These are phyloP conservation scores for Mola mola DNA, from an alignment of 2,113 vertebrate genomes.

Conservation along the genomic window DNA sequence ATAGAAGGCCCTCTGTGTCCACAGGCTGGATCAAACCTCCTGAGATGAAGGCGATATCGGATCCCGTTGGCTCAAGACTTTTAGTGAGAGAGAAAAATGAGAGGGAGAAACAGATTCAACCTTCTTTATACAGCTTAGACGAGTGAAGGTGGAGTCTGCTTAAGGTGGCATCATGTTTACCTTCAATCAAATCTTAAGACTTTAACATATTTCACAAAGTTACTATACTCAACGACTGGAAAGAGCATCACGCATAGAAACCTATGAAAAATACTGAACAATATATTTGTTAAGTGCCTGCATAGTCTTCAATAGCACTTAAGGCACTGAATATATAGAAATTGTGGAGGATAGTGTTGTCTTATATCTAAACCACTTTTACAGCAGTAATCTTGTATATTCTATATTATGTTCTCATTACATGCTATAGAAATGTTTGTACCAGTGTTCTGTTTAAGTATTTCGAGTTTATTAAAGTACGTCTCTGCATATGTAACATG, in stretches of 20 bases:
- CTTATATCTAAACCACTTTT: slow-evolving; percentile 1
- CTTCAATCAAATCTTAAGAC: slow-evolving; percentile 24
- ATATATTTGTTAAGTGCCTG: no score
- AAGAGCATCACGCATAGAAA: background rate
- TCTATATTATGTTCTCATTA: background rate
- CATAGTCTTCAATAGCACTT: no score
- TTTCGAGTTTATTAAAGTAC: slow-evolving; percentile 9
- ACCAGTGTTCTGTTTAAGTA: background rate
- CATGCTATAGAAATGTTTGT: background rate
- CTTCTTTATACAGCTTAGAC: slow-evolving; percentile 81
- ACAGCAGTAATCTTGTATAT: background rate
- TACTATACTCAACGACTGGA: background rate
- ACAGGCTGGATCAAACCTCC: slow-evolving; percentile 62
- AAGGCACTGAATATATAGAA: background rate
- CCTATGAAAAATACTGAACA: background rate
- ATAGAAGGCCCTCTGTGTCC: slow-evolving; percentile 70
- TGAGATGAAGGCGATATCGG: slow-evolving; percentile 72
- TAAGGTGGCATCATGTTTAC: slow-evolving; percentile 71
- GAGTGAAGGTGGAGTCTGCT: slow-evolving; percentile 83
- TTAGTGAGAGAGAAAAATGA: slow-evolving; percentile 54
- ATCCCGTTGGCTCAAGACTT: slow-evolving; percentile 70
- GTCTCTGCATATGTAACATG: slow-evolving; percentile 6
- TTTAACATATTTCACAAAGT: background rate
- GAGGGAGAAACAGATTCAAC: slow-evolving; percentile 74
- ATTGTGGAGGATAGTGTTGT: background rate